phyloP scores from a whole-genome alignment of 2,797 vertebrate genomes.

The Acipenser transmontanus region DNA sequence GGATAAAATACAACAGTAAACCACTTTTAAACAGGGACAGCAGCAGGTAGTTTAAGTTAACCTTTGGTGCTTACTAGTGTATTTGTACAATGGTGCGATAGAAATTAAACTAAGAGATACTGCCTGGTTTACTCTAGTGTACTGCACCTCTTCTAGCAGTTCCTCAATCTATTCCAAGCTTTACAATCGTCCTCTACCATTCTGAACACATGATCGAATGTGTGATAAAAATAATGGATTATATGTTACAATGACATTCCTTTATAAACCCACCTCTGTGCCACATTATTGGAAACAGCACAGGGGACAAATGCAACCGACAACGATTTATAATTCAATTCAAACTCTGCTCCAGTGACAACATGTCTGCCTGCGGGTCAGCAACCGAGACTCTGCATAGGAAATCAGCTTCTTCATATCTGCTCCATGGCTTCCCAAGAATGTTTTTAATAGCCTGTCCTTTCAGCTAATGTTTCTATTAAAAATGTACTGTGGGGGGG shows the following conservation, averaged over 20 bases:
- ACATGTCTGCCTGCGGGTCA: too few species aligned
- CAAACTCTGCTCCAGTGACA: too few species aligned
- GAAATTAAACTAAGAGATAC: too few species aligned
- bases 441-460: constrained; percentile 9
- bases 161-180: constrained; percentile 20
- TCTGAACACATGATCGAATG: constrained; percentile 9
- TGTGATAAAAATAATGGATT: constrained; percentile 18
- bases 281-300: too few species aligned
- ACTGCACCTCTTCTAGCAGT: neutral
- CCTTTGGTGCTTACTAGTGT: neutral
- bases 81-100: too few species aligned
- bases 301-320: constrained; percentile 16
- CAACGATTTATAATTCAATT: too few species aligned
- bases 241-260: constrained; percentile 21
- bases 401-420: neutral
- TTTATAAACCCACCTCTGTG: constrained; percentile 2
- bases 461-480: constrained; percentile 15
- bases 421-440: neutral
- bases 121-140: too few species aligned
- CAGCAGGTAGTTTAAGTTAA: neutral
- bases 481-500: constrained; percentile 3
- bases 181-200: constrained; percentile 17
- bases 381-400: too few species aligned
- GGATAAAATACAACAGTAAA: too few species aligned
- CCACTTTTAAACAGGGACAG: too few species aligned